Percentiles rank a stretch among this genome's conserved stretches.
Conservation (phyloP, 2,113 vertebrate genomes). For the Pteruthius melanotis region DNA sequence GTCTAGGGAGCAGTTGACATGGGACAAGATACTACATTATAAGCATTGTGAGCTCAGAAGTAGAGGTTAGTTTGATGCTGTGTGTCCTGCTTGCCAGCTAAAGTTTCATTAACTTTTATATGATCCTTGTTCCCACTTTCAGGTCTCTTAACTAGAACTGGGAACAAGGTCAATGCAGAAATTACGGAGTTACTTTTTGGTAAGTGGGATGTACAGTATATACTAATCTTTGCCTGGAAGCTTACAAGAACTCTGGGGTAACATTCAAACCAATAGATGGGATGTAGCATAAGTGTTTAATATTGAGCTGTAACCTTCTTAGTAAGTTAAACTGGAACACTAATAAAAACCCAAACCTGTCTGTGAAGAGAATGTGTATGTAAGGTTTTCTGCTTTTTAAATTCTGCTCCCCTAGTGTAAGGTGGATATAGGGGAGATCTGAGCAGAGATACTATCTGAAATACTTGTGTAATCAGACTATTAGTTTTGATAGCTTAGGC, state of each 20-base stretch:
- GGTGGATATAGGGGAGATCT: not conserved
- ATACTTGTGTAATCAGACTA: not conserved
- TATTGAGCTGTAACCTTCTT: not conserved
- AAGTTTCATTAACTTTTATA: slow-evolving; percentile 63
- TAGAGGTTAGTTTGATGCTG: slow-evolving; percentile 60
- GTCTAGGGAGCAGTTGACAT: slow-evolving; percentile 4
- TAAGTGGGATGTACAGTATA: slow-evolving; percentile 63
- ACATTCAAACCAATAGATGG: not conserved
- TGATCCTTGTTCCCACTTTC: slow-evolving; percentile 67
- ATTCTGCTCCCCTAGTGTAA: not conserved
- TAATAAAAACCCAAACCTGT: not conserved
- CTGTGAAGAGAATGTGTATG: not conserved
- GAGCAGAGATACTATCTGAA: not conserved
- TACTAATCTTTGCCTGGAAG: slow-evolving; percentile 61
- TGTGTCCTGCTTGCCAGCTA: slow-evolving; percentile 57
- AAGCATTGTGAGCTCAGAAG: slow-evolving; percentile 34
- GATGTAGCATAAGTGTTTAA: not conserved
- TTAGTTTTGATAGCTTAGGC: not conserved
- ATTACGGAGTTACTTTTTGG: slow-evolving; percentile 63
- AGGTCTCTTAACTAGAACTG: slow-evolving; percentile 68
- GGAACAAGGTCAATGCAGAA: slow-evolving; percentile 68
- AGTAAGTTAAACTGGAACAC: not conserved
- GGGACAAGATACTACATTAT: not conserved
- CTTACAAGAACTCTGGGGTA: slow-evolving; percentile 36
- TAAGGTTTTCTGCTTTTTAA: not conserved